These are phyloP conservation scores for Microcebus murinus DNA, from an alignment of 2,113 vertebrate genomes.

Conservation along the genomic window DNA sequence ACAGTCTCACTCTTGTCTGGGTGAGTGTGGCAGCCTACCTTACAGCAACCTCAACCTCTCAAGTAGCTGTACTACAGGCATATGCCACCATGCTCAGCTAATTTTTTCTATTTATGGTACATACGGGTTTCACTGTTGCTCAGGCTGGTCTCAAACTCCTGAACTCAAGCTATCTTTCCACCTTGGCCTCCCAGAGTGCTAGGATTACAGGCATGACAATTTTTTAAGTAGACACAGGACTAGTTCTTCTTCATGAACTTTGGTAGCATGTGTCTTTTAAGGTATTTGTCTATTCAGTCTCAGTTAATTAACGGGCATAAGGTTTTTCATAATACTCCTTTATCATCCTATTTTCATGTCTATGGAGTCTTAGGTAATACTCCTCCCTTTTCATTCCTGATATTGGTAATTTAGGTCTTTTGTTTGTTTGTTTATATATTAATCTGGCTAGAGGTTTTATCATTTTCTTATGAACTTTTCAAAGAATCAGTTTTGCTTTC, in stretches of 20 bases:
- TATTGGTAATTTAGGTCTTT: neutral
- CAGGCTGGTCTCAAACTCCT: too few relatives aligned
- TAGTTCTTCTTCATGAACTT: neutral
- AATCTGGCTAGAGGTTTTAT: neutral
- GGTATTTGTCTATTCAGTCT: neutral
- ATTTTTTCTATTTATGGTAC: too few relatives aligned
- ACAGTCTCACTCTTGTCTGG: too few relatives aligned
- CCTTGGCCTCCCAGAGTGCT: too few relatives aligned
- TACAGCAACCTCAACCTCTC: too few relatives aligned
- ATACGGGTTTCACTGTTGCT: too few relatives aligned
- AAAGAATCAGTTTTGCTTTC: neutral
- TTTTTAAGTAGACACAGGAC: neutral
- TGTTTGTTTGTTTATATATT: neutral
- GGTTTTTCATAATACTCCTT: neutral
- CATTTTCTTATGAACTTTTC: neutral
- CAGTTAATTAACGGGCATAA: neutral
- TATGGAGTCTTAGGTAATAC: neutral
- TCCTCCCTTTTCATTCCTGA: neutral
- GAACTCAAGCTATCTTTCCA: too few relatives aligned
- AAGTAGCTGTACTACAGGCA: too few relatives aligned
- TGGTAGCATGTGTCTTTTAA: neutral
- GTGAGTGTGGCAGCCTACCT: too few relatives aligned
- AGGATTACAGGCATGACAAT: neutral
- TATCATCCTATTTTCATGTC: neutral
- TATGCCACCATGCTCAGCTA: too few relatives aligned